phyloP scores from a whole-genome alignment of 2,113 vertebrate species.

The Cercocebus atys region DNA sequence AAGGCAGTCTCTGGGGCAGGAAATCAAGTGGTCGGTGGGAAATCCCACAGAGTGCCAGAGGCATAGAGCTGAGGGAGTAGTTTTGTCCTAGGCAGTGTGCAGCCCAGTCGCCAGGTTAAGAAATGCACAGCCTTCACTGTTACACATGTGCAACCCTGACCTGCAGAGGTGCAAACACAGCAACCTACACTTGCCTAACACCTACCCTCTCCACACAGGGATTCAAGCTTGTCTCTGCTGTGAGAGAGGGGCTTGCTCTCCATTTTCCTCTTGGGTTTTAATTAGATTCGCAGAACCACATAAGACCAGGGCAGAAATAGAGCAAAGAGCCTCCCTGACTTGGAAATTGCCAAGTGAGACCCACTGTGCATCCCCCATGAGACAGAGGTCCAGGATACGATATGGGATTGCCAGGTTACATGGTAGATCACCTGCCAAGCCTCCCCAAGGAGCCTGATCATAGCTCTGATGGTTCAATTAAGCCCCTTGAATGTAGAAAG shows the following conservation, averaged over 20 bases:
- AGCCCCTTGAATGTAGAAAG: not conserved
- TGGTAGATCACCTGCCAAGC: not conserved
- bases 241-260: not conserved
- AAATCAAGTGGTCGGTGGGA: not conserved
- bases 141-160: not conserved
- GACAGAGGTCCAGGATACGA: not conserved
- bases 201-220: accelerated
- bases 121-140: not conserved
- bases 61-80: not conserved
- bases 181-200: not conserved
- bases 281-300: constrained; percentile 32
- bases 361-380: not conserved
- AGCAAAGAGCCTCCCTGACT: not conserved
- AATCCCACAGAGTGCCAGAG: not conserved
- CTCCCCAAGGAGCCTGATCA: not conserved
- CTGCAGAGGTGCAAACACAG: not conserved
- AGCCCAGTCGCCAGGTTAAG: not conserved
- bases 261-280: constrained; percentile 47
- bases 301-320: not conserved
- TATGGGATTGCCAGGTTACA: constrained; percentile 35
- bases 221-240: not conserved
- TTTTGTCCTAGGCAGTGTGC: not conserved
- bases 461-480: not conserved
- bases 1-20: not conserved
- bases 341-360: not conserved